phyloP scores from a whole-genome alignment of 2,113 vertebrate genomes.

The Peromyscus maniculatus region DNA sequence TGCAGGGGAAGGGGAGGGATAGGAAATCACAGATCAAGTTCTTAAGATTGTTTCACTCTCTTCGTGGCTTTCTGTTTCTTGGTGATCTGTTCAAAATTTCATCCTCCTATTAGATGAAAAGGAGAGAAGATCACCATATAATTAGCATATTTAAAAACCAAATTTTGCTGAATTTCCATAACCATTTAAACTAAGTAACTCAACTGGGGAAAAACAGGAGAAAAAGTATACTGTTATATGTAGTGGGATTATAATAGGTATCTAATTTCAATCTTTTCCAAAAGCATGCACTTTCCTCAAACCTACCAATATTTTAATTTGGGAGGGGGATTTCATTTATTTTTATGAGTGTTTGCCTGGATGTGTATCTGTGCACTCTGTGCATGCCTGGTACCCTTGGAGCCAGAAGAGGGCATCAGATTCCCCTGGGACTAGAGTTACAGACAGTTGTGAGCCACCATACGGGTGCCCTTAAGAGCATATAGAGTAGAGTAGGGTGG shows the following conservation, averaged over 20 bases:
- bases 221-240: not conserved
- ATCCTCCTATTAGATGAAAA: slow-evolving; percentile 90
- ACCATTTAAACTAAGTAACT: not conserved
- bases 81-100: slow-evolving; percentile 96
- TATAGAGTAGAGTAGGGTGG: not conserved
- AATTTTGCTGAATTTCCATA: slow-evolving; percentile 4
- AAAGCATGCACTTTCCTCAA: slow-evolving; percentile 14
- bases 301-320: not conserved
- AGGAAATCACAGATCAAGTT: slow-evolving; percentile 87
- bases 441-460: not conserved
- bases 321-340: not conserved
- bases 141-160: slow-evolving; percentile 36
- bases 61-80: slow-evolving; percentile 95
- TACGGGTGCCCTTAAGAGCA: not conserved
- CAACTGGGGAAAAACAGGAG: slow-evolving; percentile 21
- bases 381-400: not conserved
- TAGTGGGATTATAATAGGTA: not conserved
- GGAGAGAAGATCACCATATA: slow-evolving; percentile 56
- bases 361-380: not conserved
- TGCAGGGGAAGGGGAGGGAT: slow-evolving; percentile 72
- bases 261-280: not conserved
- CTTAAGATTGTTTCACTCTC: slow-evolving; percentile 92
- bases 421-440: not conserved
- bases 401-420: not conserved
- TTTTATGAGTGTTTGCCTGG: not conserved